phyloP scores from a whole-genome alignment of 2,113 vertebrate genomes.

The Mastomys coucha region DNA sequence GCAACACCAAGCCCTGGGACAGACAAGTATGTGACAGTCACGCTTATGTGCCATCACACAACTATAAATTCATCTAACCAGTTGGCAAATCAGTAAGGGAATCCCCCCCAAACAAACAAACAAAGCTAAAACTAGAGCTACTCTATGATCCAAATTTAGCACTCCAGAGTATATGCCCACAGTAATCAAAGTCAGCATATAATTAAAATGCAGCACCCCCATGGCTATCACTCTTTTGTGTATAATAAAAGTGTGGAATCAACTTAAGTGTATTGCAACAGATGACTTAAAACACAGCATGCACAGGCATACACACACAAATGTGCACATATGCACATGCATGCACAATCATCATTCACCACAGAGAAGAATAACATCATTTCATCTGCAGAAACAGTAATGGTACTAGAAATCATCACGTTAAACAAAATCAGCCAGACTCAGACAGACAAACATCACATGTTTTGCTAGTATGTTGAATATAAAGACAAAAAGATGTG shows the following conservation, averaged over 20 bases:
- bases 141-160: not conserved
- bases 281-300: not conserved
- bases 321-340: too few species aligned
- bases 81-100: not conserved
- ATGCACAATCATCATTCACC: not conserved
- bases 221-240: not conserved
- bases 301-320: not conserved
- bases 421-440: not conserved
- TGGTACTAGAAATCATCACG: not conserved
- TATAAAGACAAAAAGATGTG: not conserved
- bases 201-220: not conserved
- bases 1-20: not conserved
- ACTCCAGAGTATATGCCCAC: not conserved
- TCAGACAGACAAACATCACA: not conserved
- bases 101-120: too few species aligned
- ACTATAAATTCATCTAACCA: not conserved
- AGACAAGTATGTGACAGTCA: not conserved
- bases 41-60: rapidly evolving
- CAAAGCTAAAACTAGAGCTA: not conserved
- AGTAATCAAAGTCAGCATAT: not conserved
- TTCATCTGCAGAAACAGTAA: not conserved
- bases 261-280: not conserved
- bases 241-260: not conserved
- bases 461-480: not conserved
- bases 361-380: not conserved